Evolutionary conservation across 2,797 vertebrate genomes (phyloP).

Genomic region (Hapalemur alaotrensis): DNA sequence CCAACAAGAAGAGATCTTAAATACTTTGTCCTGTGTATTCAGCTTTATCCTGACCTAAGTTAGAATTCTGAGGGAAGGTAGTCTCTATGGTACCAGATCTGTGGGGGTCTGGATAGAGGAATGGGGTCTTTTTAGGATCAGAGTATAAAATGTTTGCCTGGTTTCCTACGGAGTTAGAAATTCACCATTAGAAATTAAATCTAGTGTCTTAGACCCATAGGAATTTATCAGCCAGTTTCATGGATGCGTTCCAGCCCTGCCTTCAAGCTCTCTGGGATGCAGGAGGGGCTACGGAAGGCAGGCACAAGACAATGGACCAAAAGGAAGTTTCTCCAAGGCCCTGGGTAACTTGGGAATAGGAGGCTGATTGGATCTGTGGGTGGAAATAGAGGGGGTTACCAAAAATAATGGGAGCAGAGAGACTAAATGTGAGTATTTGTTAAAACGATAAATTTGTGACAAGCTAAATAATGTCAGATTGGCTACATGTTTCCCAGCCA

Average conservation of each 20-base stretch:
- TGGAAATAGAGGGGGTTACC: neutral
- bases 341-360: neutral
- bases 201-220: neutral
- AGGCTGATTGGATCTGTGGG: neutral
- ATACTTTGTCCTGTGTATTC: neutral
- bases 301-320: neutral
- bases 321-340: neutral
- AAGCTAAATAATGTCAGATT: neutral
- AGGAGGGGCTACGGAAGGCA: neutral
- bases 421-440: neutral
- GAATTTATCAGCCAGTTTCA: neutral
- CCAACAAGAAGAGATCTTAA: neutral
- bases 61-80: neutral
- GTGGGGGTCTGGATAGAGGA: neutral
- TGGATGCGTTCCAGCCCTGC: neutral
- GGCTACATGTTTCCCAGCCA: neutral
- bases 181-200: neutral
- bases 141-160: neutral
- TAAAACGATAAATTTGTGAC: neutral
- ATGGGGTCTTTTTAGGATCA: neutral
- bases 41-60: neutral
- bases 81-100: neutral
- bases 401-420: neutral
- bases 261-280: neutral
- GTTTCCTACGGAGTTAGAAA: neutral